These are phyloP conservation scores for Dipodomys spectabilis DNA, from an alignment of 2,113 vertebrate species.

Conservation along the genomic window DNA sequence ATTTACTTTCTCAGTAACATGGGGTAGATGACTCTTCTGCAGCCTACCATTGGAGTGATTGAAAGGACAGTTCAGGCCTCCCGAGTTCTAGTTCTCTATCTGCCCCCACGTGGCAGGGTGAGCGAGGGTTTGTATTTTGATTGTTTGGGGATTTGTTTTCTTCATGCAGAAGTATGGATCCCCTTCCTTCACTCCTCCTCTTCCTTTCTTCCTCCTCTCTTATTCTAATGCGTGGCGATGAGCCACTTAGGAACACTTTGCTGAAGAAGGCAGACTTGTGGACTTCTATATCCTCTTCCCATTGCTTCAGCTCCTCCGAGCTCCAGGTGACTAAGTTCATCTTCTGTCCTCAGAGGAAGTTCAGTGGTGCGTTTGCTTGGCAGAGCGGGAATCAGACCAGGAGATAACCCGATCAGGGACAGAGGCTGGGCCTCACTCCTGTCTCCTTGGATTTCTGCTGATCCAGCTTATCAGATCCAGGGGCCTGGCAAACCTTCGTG, in stretches of 20 bases:
- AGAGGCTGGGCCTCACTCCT: slow-evolving; percentile 62
- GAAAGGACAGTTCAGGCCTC: not conserved
- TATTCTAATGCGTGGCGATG: not conserved
- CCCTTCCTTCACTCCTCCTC: not conserved
- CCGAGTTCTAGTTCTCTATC: not conserved
- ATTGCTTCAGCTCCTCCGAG: slow-evolving; percentile 4
- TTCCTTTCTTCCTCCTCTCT: not conserved
- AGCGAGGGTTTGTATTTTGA: not conserved
- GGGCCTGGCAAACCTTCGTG: slow-evolving; percentile 81
- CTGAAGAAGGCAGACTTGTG: not conserved
- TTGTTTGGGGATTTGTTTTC: not conserved
- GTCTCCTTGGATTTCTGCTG: slow-evolving; percentile 81
- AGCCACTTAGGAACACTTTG: not conserved
- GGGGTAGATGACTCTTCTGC: not conserved
- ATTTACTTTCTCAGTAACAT: not conserved
- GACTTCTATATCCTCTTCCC: not conserved
- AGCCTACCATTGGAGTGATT: not conserved
- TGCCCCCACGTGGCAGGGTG: not conserved
- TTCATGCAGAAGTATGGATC: not conserved
- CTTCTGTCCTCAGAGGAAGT: slow-evolving; percentile 51
- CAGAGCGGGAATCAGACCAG: slow-evolving; percentile 39
- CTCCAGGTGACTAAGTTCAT: slow-evolving; percentile 13
- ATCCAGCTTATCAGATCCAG: slow-evolving; percentile 83
- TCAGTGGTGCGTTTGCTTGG: slow-evolving; percentile 57
- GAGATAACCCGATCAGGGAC: not conserved